A percentile compares a stretch with the other conserved stretches of the same genome.
phyloP scores from a whole-genome alignment of 2,888 invertebrate genomes.

The Lasioglossum pauxillum region DNA sequence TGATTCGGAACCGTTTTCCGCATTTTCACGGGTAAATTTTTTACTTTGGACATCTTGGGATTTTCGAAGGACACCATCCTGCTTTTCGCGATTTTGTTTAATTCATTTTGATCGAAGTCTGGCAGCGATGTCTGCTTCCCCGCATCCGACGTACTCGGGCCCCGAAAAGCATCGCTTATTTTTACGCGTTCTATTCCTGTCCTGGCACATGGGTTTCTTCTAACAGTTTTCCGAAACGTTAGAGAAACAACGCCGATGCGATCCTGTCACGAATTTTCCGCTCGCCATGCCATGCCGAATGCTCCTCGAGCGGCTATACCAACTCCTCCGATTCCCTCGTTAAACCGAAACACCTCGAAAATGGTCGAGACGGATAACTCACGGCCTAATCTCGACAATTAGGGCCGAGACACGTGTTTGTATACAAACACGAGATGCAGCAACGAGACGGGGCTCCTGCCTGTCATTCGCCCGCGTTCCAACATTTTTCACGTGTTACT shows the following conservation, averaged over 20 bases:
- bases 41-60: slow-evolving; percentile 53
- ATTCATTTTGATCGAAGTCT: not conserved
- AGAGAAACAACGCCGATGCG: slow-evolving; percentile 7
- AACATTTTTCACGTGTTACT: not conserved
- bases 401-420: not conserved
- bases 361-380: not conserved
- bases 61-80: slow-evolving; percentile 22
- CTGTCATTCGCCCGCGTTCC: not conserved
- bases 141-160: not conserved
- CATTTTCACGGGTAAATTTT: slow-evolving; percentile 26
- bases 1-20: not conserved
- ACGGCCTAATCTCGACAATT: not conserved
- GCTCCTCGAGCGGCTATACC: not conserved
- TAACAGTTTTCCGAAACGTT: slow-evolving; percentile 47
- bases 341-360: not conserved
- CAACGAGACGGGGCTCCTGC: not conserved
- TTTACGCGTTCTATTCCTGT: slow-evolving; percentile 50
- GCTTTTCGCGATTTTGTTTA: not conserved
- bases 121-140: slow-evolving; percentile 24
- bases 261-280: not conserved
- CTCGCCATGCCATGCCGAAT: not conserved
- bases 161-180: slow-evolving; percentile 45
- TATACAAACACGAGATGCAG: slow-evolving; percentile 2
- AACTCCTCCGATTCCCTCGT: not conserved
- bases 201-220: slow-evolving; percentile 39